A percentile compares a stretch with the other conserved stretches of the same genome.
Conservation (phyloP, 2,888 invertebrate genomes). For the Polyploca ridens region DNA sequence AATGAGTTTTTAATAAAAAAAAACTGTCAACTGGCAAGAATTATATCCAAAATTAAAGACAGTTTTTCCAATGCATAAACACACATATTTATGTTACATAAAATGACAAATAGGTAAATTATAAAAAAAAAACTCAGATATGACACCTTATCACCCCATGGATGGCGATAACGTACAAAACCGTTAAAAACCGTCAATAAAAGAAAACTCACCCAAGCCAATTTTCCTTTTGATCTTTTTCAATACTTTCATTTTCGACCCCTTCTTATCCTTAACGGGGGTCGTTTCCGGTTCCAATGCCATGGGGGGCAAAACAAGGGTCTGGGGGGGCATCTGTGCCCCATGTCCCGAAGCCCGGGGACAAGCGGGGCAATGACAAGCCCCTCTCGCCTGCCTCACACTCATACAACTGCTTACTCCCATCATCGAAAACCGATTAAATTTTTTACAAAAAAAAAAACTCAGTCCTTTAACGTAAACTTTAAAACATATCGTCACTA, state of each 20-base stretch:
- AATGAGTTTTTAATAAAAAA: too few relatives aligned
- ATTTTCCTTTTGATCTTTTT: conserved; percentile 95
- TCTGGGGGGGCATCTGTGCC: conserved; percentile 69
- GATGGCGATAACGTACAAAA: conserved; percentile 20
- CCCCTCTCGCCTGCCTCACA: conserved; percentile 82
- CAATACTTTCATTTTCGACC: conserved; percentile 93
- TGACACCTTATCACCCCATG: conserved; percentile 12
- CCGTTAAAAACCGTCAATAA: conserved; percentile 26
- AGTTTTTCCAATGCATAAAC: too few relatives aligned
- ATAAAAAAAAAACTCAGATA: background rate
- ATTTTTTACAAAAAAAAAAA: background rate
- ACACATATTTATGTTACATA: too few relatives aligned
- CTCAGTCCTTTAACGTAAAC: conserved; percentile 29
- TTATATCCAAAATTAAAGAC: too few relatives aligned
- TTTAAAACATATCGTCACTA: conserved; percentile 33
- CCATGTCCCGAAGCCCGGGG: conserved; percentile 74
- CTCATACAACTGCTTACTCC: conserved; percentile 84
- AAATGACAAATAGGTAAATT: background rate
- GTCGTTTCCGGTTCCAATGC: conserved; percentile 75
- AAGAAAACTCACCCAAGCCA: conserved; percentile 90
- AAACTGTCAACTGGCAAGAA: too few relatives aligned
- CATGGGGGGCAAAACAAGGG: conserved; percentile 78
- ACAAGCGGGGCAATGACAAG: conserved; percentile 83
- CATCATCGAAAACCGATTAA: conserved; percentile 64
- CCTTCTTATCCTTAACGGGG: conserved; percentile 78